These are phyloP conservation scores for Tridacna gigas DNA, from an alignment of 2,888 invertebrate species.

Conservation along the genomic window DNA sequence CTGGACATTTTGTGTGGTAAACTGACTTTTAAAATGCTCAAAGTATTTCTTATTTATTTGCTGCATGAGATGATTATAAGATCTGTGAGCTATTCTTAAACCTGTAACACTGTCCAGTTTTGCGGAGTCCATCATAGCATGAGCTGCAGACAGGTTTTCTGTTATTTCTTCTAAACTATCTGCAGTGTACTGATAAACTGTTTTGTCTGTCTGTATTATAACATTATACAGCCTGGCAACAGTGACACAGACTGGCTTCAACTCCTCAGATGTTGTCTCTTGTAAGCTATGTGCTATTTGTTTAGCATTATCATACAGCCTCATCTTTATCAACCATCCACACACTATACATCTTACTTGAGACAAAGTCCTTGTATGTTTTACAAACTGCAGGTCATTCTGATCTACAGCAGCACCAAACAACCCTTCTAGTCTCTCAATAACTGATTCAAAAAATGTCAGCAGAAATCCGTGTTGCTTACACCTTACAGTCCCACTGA, in stretches of 20 bases:
- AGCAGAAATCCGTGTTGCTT: neutral
- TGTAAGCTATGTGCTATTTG: neutral
- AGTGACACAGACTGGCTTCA: neutral
- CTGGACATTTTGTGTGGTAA: neutral
- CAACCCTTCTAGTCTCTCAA: neutral
- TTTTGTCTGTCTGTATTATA: neutral
- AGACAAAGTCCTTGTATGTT: neutral
- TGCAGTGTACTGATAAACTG: neutral
- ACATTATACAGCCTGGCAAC: neutral
- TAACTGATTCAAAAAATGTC: neutral
- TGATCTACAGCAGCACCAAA: neutral
- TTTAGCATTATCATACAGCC: neutral
- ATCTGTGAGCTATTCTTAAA: neutral
- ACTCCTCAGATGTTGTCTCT: neutral
- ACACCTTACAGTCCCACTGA: neutral
- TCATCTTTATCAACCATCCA: conserved; percentile 6
- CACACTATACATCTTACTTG: conserved; percentile 7
- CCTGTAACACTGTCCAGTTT: neutral
- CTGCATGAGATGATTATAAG: neutral
- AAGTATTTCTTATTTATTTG: neutral
- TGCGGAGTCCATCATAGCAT: neutral
- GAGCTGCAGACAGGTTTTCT: neutral
- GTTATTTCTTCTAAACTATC: neutral
- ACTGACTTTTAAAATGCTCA: neutral
- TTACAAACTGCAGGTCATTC: neutral